Percentiles rank a stretch among this genome's conserved stretches.
phyloP scores from a whole-genome alignment of 2,113 vertebrate species.

The Petrocephalus zakoni region DNA sequence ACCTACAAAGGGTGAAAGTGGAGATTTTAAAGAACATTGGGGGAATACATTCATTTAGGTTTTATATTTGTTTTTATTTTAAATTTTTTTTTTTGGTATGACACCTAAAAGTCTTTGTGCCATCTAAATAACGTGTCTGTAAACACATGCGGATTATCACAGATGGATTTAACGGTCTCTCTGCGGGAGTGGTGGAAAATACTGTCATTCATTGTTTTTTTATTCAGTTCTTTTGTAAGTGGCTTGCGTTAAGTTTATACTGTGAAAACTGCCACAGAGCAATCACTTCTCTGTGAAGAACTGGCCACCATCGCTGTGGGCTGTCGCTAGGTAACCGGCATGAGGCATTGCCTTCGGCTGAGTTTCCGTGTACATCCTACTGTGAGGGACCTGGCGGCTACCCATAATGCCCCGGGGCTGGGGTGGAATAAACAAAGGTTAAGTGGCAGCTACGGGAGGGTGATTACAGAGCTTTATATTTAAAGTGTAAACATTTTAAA shows the following conservation, averaged over 20 bases:
- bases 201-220: background rate
- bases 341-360: constrained; percentile 24
- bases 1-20: background rate
- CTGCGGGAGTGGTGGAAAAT: background rate
- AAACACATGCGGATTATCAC: background rate
- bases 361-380: constrained; percentile 37
- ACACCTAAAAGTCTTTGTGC: background rate
- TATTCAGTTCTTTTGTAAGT: constrained; percentile 29
- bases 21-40: background rate
- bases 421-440: constrained; percentile 19
- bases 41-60: background rate
- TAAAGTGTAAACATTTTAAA: constrained; percentile 19
- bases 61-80: background rate
- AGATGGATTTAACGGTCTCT: background rate
- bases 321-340: constrained; percentile 48
- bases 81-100: background rate
- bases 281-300: constrained; percentile 42
- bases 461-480: constrained; percentile 28
- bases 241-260: constrained; percentile 50
- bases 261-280: constrained; percentile 52
- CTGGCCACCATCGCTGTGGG: constrained; percentile 45
- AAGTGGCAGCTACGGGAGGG: constrained; percentile 40
- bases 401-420: constrained; percentile 32
- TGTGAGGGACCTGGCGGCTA: constrained; percentile 57
- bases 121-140: background rate